phyloP scores from a whole-genome alignment of 2,797 vertebrate species.

The Rousettus madagascariensis region DNA sequence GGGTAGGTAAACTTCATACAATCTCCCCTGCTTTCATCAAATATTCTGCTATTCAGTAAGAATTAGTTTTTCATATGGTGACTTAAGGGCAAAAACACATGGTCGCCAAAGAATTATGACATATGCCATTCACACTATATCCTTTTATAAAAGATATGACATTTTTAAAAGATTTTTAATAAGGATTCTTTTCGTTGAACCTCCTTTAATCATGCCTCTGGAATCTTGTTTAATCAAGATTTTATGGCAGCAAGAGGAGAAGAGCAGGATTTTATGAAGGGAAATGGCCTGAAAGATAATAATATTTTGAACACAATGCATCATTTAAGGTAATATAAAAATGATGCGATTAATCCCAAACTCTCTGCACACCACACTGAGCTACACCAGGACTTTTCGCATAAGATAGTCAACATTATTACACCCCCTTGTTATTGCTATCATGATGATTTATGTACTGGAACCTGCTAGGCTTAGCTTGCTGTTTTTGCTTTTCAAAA shows the following conservation, averaged over 20 bases:
- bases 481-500: slow-evolving; percentile 55
- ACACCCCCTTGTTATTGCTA: slow-evolving; percentile 21
- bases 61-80: background rate
- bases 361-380: background rate
- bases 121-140: background rate
- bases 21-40: background rate
- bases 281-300: slow-evolving; percentile 46
- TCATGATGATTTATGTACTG: slow-evolving; percentile 63
- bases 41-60: background rate
- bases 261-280: background rate
- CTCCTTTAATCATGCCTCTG: background rate
- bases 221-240: slow-evolving; percentile 48
- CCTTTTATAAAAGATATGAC: background rate
- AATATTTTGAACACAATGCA: slow-evolving; percentile 47
- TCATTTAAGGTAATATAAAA: slow-evolving; percentile 61
- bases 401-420: background rate
- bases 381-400: background rate
- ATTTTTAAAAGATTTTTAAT: background rate
- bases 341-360: slow-evolving; percentile 11
- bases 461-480: slow-evolving; percentile 34
- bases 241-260: background rate
- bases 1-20: background rate
- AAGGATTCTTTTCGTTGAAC: background rate
- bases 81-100: background rate
- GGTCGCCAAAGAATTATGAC: background rate